phyloP scores from a whole-genome alignment of 2,113 vertebrate genomes.

The Rhinolophus ferrumequinum region DNA sequence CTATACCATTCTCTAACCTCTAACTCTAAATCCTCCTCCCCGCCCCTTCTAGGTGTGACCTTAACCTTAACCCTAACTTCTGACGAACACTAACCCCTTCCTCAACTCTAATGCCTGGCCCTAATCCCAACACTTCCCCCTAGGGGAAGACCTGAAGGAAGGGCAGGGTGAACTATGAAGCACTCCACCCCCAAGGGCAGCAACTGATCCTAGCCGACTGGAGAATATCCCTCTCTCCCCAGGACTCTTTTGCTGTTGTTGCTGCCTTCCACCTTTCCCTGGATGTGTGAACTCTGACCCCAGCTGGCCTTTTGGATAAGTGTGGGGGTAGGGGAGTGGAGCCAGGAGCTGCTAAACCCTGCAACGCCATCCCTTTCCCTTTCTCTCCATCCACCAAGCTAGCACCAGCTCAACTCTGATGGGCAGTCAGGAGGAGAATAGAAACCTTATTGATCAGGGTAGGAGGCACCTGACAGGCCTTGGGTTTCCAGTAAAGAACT shows the following conservation, averaged over 20 bases:
- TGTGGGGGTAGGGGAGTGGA: conserved; percentile 3
- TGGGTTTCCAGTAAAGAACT: neutral
- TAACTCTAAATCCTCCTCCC: neutral
- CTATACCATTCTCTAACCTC: conserved; percentile 52
- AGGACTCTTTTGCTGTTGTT: conserved; percentile 42
- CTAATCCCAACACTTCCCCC: neutral
- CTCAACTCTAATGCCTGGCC: neutral
- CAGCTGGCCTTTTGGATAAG: conserved; percentile 25
- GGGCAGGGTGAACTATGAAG: neutral
- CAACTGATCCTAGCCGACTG: neutral
- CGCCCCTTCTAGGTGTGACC: neutral
- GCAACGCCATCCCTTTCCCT: neutral
- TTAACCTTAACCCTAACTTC: conserved; percentile 46
- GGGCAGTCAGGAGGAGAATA: neutral
- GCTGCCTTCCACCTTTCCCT: conserved; percentile 1
- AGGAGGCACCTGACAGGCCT: neutral
- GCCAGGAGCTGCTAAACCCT: neutral
- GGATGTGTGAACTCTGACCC: conserved; percentile 57
- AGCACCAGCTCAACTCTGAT: neutral
- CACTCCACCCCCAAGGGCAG: neutral
- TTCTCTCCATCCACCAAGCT: neutral
- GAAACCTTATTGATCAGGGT: neutral
- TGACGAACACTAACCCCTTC: conserved; percentile 1
- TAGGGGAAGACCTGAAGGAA: neutral
- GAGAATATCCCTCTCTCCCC: conserved; percentile 23